Percentiles rank a stretch among this genome's conserved stretches.
Evolutionary conservation across 1,140 invertebrate genomes (phyloP).

Genomic region (Bilobella aurantiaca): DNA sequence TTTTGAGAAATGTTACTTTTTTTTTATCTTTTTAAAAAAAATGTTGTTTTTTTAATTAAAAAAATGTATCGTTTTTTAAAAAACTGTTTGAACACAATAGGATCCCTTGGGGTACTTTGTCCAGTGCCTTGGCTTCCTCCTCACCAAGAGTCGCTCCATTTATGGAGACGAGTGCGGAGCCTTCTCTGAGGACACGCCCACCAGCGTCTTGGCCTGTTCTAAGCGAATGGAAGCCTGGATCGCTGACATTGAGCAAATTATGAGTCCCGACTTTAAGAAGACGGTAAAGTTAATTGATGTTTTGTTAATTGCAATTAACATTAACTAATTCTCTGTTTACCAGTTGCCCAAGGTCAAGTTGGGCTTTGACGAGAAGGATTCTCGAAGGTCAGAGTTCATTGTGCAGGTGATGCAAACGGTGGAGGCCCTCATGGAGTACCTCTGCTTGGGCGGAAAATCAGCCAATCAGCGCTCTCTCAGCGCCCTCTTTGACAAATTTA

Average conservation of each 20-base stretch:
- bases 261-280: no score
- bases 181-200: not conserved
- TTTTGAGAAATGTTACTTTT: no score
- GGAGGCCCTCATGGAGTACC: constrained; percentile 25
- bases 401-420: constrained; percentile 23
- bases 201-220: constrained; percentile 1
- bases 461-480: not conserved
- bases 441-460: not conserved
- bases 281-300: no score
- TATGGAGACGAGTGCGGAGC: not conserved
- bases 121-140: not conserved
- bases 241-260: no score
- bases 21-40: no score
- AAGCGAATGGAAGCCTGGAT: not conserved
- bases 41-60: no score
- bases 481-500: constrained; percentile 17
- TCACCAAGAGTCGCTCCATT: not conserved
- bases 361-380: no score
- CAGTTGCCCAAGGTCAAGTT: no score
- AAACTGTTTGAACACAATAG: no score
- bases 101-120: not conserved
- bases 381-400: not conserved
- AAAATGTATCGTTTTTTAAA: no score
- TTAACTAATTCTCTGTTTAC: no score
- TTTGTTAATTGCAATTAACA: no score